phyloP scores from a whole-genome alignment of 2,797 vertebrate species.

The Poecile montanus region DNA sequence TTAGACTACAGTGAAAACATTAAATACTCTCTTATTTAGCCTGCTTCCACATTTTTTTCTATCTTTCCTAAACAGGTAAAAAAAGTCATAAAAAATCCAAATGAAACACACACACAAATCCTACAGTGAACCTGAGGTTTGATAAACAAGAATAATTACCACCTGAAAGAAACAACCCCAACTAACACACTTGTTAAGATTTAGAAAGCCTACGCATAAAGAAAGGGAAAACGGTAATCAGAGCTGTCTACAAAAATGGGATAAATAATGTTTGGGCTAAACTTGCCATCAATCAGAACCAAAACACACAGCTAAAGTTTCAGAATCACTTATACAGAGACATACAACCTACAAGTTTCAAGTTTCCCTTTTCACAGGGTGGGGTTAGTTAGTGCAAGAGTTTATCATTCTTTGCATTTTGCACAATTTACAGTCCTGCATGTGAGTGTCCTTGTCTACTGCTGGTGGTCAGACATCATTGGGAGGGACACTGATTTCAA shows the following conservation, averaged over 20 bases:
- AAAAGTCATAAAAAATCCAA: background rate
- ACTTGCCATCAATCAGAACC: background rate
- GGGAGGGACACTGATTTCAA: background rate
- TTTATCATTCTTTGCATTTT: background rate
- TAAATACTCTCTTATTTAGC: background rate
- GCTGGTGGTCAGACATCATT: fast-evolving
- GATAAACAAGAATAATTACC: constrained; percentile 2
- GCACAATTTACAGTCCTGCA: background rate
- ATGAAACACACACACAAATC: fast-evolving
- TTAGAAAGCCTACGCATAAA: background rate
- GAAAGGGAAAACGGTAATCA: background rate
- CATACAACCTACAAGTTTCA: background rate
- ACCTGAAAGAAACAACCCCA: background rate
- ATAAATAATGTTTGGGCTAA: constrained; percentile 1
- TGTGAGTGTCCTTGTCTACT: background rate
- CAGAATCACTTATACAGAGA: background rate
- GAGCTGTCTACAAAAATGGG: background rate
- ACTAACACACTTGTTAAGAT: background rate
- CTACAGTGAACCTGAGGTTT: background rate
- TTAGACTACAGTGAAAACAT: background rate
- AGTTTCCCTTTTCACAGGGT: background rate
- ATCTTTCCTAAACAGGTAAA: background rate
- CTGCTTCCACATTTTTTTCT: background rate
- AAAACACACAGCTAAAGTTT: background rate
- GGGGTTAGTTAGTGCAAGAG: background rate